phyloP scores from a whole-genome alignment of 2,888 invertebrate species.

The Leptopilina drosophilae region DNA sequence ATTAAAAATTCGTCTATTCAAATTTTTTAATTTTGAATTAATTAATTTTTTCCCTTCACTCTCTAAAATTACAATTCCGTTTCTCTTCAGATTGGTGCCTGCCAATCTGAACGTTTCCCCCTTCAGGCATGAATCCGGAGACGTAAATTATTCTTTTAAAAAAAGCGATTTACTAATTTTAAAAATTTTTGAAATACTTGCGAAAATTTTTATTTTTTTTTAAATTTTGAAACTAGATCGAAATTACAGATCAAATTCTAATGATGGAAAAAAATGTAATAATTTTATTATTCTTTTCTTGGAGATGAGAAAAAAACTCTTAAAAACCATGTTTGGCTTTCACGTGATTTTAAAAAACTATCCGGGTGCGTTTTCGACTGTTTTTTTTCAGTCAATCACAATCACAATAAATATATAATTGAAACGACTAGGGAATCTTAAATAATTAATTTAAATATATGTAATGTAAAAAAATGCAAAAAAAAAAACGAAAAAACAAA shows the following conservation, averaged over 20 bases:
- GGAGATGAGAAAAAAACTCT: no score
- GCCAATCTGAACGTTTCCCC: slow-evolving; percentile 47
- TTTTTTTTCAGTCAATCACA: background rate
- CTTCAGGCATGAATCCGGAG: background rate
- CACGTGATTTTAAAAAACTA: background rate
- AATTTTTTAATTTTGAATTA: no score
- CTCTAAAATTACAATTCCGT: background rate
- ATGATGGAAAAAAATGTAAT: no score
- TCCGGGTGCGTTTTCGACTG: background rate
- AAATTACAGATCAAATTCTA: no score
- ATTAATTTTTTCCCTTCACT: no score
- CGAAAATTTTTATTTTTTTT: no score
- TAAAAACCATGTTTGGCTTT: no score
- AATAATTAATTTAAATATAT: background rate
- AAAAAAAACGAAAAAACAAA: slow-evolving; percentile 37
- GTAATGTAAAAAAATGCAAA: background rate
- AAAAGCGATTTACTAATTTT: no score
- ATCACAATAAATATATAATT: slow-evolving; percentile 4
- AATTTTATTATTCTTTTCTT: no score
- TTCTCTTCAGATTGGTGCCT: slow-evolving; percentile 49
- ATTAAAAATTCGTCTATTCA: no score
- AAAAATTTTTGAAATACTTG: no score
- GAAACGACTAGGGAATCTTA: slow-evolving; percentile 22
- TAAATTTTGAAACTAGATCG: no score
- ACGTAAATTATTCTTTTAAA: background rate